Conservation (phyloP, 2,113 vertebrate species). For the Syngnathus scovelli region DNA sequence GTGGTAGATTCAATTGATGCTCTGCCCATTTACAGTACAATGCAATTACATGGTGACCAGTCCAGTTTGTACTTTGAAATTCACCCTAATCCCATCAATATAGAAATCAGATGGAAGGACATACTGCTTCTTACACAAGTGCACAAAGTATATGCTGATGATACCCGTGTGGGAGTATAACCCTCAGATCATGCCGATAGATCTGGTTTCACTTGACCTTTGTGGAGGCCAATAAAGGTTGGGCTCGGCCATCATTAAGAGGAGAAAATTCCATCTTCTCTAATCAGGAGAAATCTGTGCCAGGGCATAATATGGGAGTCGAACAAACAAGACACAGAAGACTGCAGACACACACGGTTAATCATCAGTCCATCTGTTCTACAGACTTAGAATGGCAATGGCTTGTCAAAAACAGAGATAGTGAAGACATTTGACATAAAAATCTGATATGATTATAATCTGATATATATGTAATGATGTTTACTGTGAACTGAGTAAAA, state of each 20-base stretch:
- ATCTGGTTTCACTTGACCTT: not conserved
- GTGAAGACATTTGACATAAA: not conserved
- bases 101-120: not conserved
- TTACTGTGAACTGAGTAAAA: not conserved
- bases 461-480: not conserved
- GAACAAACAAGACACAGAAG: slow-evolving; percentile 22
- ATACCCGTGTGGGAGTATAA: not conserved
- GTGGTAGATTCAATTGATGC: no score
- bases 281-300: slow-evolving; percentile 26
- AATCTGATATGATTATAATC: not conserved
- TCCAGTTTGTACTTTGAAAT: not conserved
- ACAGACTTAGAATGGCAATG: not conserved
- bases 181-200: not conserved
- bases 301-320: not conserved
- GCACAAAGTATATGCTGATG: not conserved
- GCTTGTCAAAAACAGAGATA: not conserved
- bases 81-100: not conserved
- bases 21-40: no score
- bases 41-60: no score
- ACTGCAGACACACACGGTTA: slow-evolving; percentile 20
- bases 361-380: slow-evolving; percentile 32
- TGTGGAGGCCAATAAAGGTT: slow-evolving; percentile 8
- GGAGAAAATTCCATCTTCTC: slow-evolving; percentile 34
- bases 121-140: not conserved
- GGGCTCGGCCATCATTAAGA: slow-evolving; percentile 20